Evolutionary conservation across 2,797 vertebrate species (phyloP).

Genomic region (Megalops cyprinoides): DNA sequence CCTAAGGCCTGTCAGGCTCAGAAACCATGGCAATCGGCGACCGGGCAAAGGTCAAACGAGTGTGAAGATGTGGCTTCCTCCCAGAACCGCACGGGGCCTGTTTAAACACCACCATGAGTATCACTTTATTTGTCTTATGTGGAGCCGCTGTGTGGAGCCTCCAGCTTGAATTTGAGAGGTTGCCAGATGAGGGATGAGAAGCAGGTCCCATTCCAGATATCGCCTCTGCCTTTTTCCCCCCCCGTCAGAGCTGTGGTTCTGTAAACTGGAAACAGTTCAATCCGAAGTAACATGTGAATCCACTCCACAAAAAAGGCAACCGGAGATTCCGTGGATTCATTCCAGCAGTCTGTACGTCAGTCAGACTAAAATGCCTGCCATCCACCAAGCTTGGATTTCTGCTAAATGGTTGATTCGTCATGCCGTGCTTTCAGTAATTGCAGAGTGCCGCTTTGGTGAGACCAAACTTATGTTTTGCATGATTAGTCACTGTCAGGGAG

Average conservation of each 20-base stretch:
- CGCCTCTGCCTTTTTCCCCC: neutral
- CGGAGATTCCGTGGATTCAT: neutral
- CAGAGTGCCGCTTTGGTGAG: neutral
- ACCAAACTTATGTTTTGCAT: neutral
- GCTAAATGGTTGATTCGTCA: neutral
- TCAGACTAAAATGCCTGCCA: neutral
- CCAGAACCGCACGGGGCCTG: neutral
- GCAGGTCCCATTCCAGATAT: neutral
- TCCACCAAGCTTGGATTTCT: neutral
- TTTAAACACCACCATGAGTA: neutral
- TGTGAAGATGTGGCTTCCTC: neutral
- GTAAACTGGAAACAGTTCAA: neutral
- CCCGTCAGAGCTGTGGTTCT: neutral
- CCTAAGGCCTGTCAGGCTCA: neutral
- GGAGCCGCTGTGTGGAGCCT: neutral
- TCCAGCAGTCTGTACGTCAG: neutral
- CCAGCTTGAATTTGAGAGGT: neutral
- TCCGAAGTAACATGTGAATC: neutral
- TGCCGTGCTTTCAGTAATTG: too few species aligned
- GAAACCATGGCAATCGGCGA: neutral
- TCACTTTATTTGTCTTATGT: neutral
- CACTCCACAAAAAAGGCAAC: neutral
- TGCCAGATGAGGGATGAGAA: neutral
- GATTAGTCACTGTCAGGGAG: too few species aligned
- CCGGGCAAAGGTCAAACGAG: neutral